phyloP scores from a whole-genome alignment of 2,888 invertebrate species.

The Desoria tigrina region DNA sequence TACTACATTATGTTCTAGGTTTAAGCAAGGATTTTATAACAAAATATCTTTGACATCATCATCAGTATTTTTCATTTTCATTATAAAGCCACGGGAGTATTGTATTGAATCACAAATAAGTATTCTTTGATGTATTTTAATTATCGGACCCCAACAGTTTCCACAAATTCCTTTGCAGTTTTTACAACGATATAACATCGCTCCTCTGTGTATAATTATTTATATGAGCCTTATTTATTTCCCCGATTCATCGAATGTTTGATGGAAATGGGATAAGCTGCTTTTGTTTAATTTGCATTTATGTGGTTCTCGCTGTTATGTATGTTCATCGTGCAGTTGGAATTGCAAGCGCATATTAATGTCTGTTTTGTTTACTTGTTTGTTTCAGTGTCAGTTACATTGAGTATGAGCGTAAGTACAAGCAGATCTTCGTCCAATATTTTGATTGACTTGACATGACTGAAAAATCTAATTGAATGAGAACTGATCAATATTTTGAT shows the following conservation, averaged over 20 bases:
- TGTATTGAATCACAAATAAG: not conserved
- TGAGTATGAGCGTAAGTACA: slow-evolving; percentile 11
- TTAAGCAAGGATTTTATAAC: too few relatives aligned
- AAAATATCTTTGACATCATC: too few relatives aligned
- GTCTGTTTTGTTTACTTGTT: slow-evolving; percentile 43
- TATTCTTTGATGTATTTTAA: not conserved
- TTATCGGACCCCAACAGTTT: not conserved
- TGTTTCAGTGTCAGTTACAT: slow-evolving; percentile 43
- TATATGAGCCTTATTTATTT: too few relatives aligned
- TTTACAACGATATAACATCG: too few relatives aligned
- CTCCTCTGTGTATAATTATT: too few relatives aligned
- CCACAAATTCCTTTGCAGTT: too few relatives aligned
- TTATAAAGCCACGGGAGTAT: too few relatives aligned
- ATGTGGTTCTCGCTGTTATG: slow-evolving; percentile 1
- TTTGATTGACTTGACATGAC: slow-evolving; percentile 23
- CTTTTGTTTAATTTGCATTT: not conserved
- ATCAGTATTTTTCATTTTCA: too few relatives aligned
- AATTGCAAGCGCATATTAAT: slow-evolving; percentile 33
- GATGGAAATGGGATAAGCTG: too few relatives aligned
- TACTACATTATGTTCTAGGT: too few relatives aligned
- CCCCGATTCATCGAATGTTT: too few relatives aligned
- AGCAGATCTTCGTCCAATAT: slow-evolving; percentile 17
- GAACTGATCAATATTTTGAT: not conserved
- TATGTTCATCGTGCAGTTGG: slow-evolving; percentile 3
- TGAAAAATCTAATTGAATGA: slow-evolving; percentile 4